Base-by-base conservation (phyloP, 2,888 invertebrate species). In the Fabriciana adippe region DNA sequence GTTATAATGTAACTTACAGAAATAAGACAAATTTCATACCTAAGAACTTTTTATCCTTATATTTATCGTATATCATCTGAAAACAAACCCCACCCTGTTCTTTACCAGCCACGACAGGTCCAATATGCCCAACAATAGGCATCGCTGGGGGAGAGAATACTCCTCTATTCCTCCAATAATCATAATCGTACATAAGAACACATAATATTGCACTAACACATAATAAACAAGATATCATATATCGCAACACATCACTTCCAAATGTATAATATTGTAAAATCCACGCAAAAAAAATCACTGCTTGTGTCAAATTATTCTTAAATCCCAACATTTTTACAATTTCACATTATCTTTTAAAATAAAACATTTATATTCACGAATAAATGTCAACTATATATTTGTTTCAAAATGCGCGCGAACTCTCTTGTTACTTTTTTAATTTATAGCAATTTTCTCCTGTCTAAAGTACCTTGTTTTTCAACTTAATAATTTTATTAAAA, bases 31-130 rank as follows among this genome's bases (percentile, higher is more conserved):
- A 41, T 41, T 26, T 47, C 90, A 84, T 69, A 92, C 92, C 92
- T 68, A 92, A 80, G 83, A 86, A 87, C 70, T 82, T 78, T 63
- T 85, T 78, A 71, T 88, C 76, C 75, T 79, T 88, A 72, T 90
- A 85, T 0, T 79, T 81, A 66, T 92, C 89, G 55, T 92, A 92
- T 60, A 92, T 87, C 72, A 84, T 86, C 72, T 90, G 87, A 74
- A 91, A 92, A 69, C 88, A 89, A 77, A 90, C 82, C 0, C 92
- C 92, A 1, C 89, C 89, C 77, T 92, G 92, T 72, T 92, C 92
- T 75, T 86, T 87, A 69, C 91, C 89, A 50, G 82, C 79, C 11
- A 88, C 87, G 69, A 92, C 88, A 0, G 88, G 77, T 62, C 82
- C 74, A 41, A 92, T 92, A 70, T 92, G 91, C 1, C 92, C 92